These are phyloP conservation scores for Pachypanchax playfairii DNA, from an alignment of 2,113 vertebrate genomes.

Conservation along the genomic window DNA sequence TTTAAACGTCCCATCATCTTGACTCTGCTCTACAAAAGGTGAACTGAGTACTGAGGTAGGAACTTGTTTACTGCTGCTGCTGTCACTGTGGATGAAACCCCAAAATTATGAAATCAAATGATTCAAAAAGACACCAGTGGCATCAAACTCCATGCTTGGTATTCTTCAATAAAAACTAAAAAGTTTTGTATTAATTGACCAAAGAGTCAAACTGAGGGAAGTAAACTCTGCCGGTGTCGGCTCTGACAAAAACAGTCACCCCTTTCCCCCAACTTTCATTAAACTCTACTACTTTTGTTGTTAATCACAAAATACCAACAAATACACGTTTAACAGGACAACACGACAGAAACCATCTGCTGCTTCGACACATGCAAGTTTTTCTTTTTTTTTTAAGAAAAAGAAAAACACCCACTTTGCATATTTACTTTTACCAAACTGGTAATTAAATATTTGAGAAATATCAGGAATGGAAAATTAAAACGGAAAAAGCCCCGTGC, in stretches of 20 bases:
- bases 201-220: background rate
- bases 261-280: conserved; percentile 39
- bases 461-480: conserved; percentile 70
- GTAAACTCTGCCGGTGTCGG: conserved; percentile 25
- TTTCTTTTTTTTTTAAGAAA: background rate
- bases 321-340: conserved; percentile 56
- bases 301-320: conserved; percentile 20
- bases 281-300: conserved; percentile 35
- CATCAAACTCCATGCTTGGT: too few species aligned
- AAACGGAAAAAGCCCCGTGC: conserved; percentile 57
- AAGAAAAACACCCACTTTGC: conserved; percentile 58
- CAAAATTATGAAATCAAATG: too few species aligned
- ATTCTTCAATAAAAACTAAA: too few species aligned
- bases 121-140: too few species aligned
- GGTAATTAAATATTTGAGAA: conserved; percentile 83
- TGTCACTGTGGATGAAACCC: too few species aligned
- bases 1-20: too few species aligned
- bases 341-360: conserved; percentile 47
- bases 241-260: background rate
- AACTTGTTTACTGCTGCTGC: too few species aligned
- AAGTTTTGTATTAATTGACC: background rate
- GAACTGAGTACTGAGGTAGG: too few species aligned
- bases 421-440: conserved; percentile 75
- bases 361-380: conserved; percentile 13
- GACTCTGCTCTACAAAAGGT: too few species aligned